Evolutionary conservation across 2,797 vertebrate species (phyloP).

Genomic region (Diceros bicornis): DNA sequence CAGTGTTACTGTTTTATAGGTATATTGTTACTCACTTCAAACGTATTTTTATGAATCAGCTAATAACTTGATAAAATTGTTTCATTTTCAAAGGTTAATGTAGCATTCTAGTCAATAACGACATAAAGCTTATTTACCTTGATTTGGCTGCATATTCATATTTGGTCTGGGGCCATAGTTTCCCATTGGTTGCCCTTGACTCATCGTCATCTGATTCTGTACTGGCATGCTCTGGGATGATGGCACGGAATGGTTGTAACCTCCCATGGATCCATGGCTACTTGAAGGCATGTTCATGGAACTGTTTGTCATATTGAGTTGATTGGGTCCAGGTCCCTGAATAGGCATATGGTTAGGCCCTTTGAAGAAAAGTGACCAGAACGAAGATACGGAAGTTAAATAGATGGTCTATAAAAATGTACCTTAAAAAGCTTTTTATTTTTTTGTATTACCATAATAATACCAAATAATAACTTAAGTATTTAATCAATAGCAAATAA

Average conservation of each 20-base stretch:
- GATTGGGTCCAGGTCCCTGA: slow-evolving; percentile 97
- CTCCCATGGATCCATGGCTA: slow-evolving; percentile 97
- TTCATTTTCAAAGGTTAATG: neutral
- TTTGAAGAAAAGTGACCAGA: slow-evolving; percentile 87
- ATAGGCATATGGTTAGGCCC: slow-evolving; percentile 99
- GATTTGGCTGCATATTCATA: slow-evolving; percentile 98
- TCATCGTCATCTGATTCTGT: slow-evolving; percentile 98
- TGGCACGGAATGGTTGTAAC: slow-evolving; percentile 97
- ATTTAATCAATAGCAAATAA: slow-evolving; percentile 45
- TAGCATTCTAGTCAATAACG: neutral
- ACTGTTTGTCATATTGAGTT: slow-evolving; percentile 96
- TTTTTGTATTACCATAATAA: neutral
- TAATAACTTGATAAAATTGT: neutral
- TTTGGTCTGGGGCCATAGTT: slow-evolving; percentile 98
- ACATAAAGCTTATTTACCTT: slow-evolving; percentile 90
- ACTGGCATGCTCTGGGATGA: slow-evolving; percentile 96
- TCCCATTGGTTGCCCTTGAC: slow-evolving; percentile 97
- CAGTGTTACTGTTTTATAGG: neutral
- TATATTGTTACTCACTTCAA: neutral
- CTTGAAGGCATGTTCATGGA: slow-evolving; percentile 98
- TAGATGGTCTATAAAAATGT: neutral
- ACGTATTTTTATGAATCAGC: slow-evolving; percentile 1
- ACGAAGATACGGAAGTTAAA: slow-evolving; percentile 70
- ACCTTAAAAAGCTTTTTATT: neutral
- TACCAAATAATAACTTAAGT: neutral